Evolutionary conservation across 1,140 invertebrate species (phyloP).

Genomic region (Atta texana): DNA sequence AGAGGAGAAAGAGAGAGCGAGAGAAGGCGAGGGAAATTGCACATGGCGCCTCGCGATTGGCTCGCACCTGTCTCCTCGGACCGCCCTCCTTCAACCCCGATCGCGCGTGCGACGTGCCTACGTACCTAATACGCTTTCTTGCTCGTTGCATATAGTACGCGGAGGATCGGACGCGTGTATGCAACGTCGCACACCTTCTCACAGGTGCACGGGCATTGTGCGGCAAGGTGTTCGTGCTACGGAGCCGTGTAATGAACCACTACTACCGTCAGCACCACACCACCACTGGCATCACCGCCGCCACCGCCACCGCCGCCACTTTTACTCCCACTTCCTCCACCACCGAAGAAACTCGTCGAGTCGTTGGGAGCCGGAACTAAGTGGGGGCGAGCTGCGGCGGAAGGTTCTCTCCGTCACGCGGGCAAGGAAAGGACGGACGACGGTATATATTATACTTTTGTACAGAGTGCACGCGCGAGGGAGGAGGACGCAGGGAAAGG

Average conservation of each 20-base stretch:
- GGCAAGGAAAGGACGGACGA: constrained; percentile 66
- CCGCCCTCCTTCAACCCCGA: constrained; percentile 81
- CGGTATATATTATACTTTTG: constrained; percentile 76
- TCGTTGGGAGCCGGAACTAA: constrained; percentile 66
- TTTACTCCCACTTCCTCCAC: constrained; percentile 63
- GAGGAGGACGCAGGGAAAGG: constrained; percentile 63
- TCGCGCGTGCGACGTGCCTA: constrained; percentile 72
- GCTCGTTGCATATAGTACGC: constrained; percentile 74
- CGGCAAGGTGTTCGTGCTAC: constrained; percentile 67
- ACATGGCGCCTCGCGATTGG: constrained; percentile 83
- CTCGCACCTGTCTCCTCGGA: constrained; percentile 83
- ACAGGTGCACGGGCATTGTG: constrained; percentile 44
- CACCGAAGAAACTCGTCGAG: constrained; percentile 45
- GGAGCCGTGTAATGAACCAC: constrained; percentile 74
- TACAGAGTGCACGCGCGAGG: constrained; percentile 46
- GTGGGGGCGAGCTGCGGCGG: constrained; percentile 66
- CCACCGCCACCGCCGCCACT: constrained; percentile 16
- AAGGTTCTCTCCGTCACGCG: constrained; percentile 62
- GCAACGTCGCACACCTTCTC: constrained; percentile 68
- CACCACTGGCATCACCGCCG: constrained; percentile 23
- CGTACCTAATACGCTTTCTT: constrained; percentile 77
- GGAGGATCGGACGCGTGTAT: constrained; percentile 70
- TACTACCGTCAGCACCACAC: constrained; percentile 35
- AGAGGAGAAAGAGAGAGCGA: constrained; percentile 12
- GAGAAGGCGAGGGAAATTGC: constrained; percentile 80